Base-by-base conservation (phyloP, 2,888 invertebrate species). In the Lysandra bellargus region DNA sequence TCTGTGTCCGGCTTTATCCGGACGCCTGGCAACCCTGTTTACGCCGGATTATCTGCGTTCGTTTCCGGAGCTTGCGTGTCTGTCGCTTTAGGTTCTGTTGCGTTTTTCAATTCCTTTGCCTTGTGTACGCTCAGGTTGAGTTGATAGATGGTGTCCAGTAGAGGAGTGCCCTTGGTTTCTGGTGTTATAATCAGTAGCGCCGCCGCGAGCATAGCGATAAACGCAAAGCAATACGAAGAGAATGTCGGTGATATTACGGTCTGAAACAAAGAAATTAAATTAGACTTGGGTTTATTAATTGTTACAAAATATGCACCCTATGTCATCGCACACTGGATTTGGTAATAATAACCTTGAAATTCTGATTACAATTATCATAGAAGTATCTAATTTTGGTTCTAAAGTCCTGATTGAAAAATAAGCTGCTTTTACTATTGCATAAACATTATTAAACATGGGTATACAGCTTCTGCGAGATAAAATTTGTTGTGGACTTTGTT, bases 61-160 rank as follows among this genome's bases (percentile, higher is more conserved):
- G 7, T 69, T 69, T 30, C 69, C 5, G 33, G 9, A 69, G 14
- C 33, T 33, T 37, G 69, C 69, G 14, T 69, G 69, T 69, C 69
- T 69, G 69, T 69, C 33, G 33, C 69, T 69, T 69, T 69, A 69
- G 69, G 69, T 33, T 37, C 69, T 12, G 30, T 30, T 4, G 5
- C 69, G 17, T 30, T 30, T 49, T 75, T 75, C 23, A 23, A 23
- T 49, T 75, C 23, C 75, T 23, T 75, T 75, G 44, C 23, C 77
- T 44, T 74, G 80, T 72, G 17, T 78, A 75, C 49, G 49, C 23
- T 75, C 23, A 49, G 12, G 1, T 44, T 75, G 2, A 92, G 87
- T 81, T 93, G 91, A 2, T 87, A 87, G 33, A 93, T 89, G 5
- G 93, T 93, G 83, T 92, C 92, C 84, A 89, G 86, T 1, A 93